Conservation (phyloP, 2,113 vertebrate genomes). For the Erinaceus europaeus region DNA sequence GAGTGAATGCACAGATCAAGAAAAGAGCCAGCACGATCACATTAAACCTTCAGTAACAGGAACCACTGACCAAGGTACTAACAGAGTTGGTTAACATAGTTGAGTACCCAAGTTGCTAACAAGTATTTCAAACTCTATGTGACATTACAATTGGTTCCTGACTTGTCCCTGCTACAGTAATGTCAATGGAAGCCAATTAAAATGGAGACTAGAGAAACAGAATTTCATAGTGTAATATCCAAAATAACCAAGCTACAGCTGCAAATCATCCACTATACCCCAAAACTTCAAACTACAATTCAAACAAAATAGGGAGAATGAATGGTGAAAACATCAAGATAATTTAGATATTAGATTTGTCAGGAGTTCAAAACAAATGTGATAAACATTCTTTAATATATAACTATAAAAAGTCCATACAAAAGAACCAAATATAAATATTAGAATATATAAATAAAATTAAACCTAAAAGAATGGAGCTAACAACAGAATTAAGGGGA, state of each 20-base stretch:
- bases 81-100: too few species aligned
- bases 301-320: not conserved
- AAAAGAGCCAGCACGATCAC: not conserved
- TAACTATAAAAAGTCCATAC: not conserved
- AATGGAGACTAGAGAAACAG: not conserved
- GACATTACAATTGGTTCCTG: not conserved
- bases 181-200: not conserved
- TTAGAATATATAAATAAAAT: not conserved
- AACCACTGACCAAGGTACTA: not conserved
- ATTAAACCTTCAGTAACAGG: not conserved
- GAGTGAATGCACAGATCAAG: not conserved
- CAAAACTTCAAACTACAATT: not conserved
- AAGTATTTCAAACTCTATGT: rapidly evolving
- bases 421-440: not conserved
- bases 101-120: not conserved
- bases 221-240: not conserved
- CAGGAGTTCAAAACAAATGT: not conserved
- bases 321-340: not conserved
- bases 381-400: not conserved
- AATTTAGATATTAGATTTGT: not conserved
- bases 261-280: not conserved
- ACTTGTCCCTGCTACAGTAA: rapidly evolving
- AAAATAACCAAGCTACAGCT: not conserved
- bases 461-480: not conserved
- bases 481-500: not conserved